Percentiles rank a stretch among this genome's conserved stretches.
phyloP scores from a whole-genome alignment of 2,797 vertebrate species.

The Phalloptychus januarius region DNA sequence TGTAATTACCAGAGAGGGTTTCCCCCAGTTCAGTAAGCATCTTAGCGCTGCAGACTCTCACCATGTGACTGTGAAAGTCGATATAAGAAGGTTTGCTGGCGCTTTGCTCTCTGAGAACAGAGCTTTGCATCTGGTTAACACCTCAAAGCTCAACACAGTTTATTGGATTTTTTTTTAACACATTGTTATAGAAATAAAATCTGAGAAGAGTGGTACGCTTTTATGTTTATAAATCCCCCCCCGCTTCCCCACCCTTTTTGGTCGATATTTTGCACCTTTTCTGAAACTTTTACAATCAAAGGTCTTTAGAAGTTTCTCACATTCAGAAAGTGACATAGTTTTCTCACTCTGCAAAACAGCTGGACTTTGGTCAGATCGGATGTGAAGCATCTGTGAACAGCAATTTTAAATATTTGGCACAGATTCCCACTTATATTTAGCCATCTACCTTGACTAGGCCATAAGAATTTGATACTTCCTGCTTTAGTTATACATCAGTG shows the following conservation, averaged over 20 bases:
- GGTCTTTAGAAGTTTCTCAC: background rate
- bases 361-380: background rate
- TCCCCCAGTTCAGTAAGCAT: constrained; percentile 65
- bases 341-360: background rate
- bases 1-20: constrained; percentile 62
- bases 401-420: background rate
- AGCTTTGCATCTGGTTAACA: constrained; percentile 14
- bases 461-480: background rate
- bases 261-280: background rate
- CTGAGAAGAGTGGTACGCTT: background rate
- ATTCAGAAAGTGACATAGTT: background rate
- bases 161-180: background rate
- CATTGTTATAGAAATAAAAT: background rate
- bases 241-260: too few species aligned
- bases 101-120: constrained; percentile 14
- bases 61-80: constrained; percentile 38
- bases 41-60: constrained; percentile 43
- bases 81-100: constrained; percentile 32
- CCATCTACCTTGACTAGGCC: background rate
- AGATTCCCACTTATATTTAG: background rate
- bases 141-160: background rate
- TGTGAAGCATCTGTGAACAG: background rate
- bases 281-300: background rate
- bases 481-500: background rate
- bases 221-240: background rate